These are phyloP conservation scores for Scaptomyza hsui DNA, from an alignment of 1,140 invertebrate species.

Conservation along the genomic window DNA sequence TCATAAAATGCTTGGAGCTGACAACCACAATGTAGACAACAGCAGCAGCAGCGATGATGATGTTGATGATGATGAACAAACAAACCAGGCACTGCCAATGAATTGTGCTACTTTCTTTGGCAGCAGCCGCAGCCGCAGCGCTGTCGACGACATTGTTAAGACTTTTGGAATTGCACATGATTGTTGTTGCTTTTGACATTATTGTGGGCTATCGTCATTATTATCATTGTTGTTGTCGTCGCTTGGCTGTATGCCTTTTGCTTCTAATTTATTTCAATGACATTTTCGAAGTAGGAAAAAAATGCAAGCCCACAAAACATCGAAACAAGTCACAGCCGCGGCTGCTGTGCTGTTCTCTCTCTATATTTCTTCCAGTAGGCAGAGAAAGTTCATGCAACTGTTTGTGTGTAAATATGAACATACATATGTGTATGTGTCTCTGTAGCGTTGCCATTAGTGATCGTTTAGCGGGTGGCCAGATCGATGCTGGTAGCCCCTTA, in stretches of 20 bases:
- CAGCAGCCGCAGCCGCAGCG: conserved; percentile 32
- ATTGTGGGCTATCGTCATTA: conserved; percentile 30
- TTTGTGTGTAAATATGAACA: not conserved
- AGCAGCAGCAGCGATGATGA: conserved; percentile 10
- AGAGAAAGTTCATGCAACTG: conserved; percentile 45
- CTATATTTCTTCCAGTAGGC: conserved; percentile 1
- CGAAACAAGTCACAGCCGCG: not conserved
- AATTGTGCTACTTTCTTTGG: conserved; percentile 78
- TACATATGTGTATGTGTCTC: not conserved
- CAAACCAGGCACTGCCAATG: conserved; percentile 45
- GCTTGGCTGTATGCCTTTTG: conserved; percentile 24
- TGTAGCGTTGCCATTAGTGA: conserved; percentile 26
- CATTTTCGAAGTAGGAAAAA: conserved; percentile 50
- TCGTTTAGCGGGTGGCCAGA: conserved; percentile 27
- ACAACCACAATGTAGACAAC: conserved; percentile 15
- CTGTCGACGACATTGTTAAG: conserved; percentile 40
- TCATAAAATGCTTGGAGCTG: conserved; percentile 43
- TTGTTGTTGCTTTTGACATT: conserved; percentile 63
- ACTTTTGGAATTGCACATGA: conserved; percentile 37
- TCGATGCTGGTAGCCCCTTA: conserved; percentile 21
- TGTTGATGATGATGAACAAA: conserved; percentile 35
- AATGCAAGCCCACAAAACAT: conserved; percentile 25
- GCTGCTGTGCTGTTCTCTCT: conserved; percentile 21
- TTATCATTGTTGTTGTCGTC: conserved; percentile 30
- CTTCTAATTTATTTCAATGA: conserved; percentile 81